Base-by-base conservation (phyloP, 2,888 invertebrate genomes). In the Gisinianus flammeolus region DNA sequence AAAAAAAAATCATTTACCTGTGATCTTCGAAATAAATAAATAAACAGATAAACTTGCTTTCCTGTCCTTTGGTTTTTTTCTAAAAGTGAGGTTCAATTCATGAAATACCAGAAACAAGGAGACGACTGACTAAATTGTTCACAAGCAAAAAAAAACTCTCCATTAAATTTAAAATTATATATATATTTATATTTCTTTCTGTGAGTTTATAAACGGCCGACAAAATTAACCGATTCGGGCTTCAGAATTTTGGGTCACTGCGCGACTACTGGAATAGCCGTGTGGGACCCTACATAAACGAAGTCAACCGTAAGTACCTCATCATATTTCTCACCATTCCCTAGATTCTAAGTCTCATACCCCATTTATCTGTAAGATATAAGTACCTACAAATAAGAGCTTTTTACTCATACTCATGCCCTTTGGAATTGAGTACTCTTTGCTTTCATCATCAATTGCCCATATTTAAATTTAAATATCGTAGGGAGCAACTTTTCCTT, bases 171-270 rank as follows among this genome's bases (percentile, higher is more conserved):
- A 31, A 12, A 26, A 62, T 33, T 58, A 22, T 35, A 52, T 33
- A 28, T 70, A 52, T 22, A 52, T 26, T 22, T 54, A 73, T 33
- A n/a, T 64, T 44, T 24, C 28, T 33, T 28, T 67, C 64, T 64
- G 70, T 31, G 44, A 64, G 64, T 31, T 66, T 10, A 24, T 62
- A 66, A 74, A 82, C 78, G 81, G 75, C 83, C 81, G 82, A 78
- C 84, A 84, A 84, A 83, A 84, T 84, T 84, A 83, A 83, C 52
- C 84, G 84, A 71, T 84, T 83, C 81, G 84, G 83, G 83, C 80
- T 83, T 80, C 79, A 81, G 44, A 84, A 84, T 80, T 83, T 84
- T 81, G 83, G 84, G 81, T 83, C 83, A 69, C 73, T 84, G 73
- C 81, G 83, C 81, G 84, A 83, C 82, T 84, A 84, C 81, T 80